phyloP scores from a whole-genome alignment of 2,113 vertebrate genomes.

The Tetraodon nigroviridis region DNA sequence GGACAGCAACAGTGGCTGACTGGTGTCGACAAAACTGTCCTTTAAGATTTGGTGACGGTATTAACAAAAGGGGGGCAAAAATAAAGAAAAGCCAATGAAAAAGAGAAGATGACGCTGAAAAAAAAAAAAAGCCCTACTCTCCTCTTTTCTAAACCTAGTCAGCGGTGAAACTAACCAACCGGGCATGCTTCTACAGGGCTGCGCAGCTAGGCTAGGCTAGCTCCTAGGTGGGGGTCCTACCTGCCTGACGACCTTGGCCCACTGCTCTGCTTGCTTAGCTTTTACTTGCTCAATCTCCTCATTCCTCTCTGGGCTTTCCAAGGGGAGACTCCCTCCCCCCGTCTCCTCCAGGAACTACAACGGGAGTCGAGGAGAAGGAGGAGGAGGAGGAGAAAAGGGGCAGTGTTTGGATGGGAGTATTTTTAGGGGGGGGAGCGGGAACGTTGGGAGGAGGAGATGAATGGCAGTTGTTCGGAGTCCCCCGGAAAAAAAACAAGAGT shows the following conservation, averaged over 20 bases:
- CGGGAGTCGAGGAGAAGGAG: conserved; percentile 39
- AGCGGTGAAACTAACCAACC: background rate
- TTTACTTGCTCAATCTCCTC: conserved; percentile 81
- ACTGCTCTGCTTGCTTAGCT: conserved; percentile 90
- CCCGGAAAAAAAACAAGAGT: conserved; percentile 23
- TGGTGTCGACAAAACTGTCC: conserved; percentile 4
- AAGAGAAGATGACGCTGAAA: conserved; percentile 41
- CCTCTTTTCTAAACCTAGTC: background rate
- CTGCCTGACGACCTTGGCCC: conserved; percentile 93
- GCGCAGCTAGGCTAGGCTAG: background rate
- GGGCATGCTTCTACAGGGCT: background rate
- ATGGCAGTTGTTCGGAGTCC: conserved; percentile 46
- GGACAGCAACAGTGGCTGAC: conserved; percentile 20
- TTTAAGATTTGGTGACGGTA: conserved; percentile 8
- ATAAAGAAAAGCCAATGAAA: conserved; percentile 42
- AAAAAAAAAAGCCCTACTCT: conserved; percentile 12
- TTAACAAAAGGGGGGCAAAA: conserved; percentile 28
- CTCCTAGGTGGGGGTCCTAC: too few species aligned
- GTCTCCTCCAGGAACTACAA: conserved; percentile 72
- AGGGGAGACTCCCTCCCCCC: conserved; percentile 80
- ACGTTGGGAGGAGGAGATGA: conserved; percentile 43
- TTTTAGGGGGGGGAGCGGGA: conserved; percentile 17
- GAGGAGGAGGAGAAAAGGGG: conserved; percentile 24
- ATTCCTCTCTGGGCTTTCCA: conserved; percentile 82
- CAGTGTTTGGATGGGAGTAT: conserved; percentile 39